phyloP scores from a whole-genome alignment of 2,888 invertebrate genomes.

The Cataglyphis livida region DNA sequence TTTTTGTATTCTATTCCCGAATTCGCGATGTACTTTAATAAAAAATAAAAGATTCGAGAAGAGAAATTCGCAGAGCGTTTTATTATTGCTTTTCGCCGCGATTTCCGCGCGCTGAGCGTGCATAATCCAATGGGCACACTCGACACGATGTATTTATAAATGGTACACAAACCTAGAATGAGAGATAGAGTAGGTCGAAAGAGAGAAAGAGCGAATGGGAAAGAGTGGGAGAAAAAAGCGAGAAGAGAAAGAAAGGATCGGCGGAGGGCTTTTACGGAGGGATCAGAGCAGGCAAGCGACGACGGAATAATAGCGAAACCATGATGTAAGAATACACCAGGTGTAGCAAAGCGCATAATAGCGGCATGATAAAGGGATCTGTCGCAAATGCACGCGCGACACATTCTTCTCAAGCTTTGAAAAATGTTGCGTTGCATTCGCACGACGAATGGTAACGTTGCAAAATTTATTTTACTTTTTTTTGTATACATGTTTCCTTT shows the following conservation, averaged over 20 bases:
- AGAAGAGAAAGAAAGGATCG: constrained; percentile 43
- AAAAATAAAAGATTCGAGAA: background rate
- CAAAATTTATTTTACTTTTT: constrained; percentile 13
- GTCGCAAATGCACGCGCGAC: constrained; percentile 48
- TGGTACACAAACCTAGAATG: constrained; percentile 52
- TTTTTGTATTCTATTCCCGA: background rate
- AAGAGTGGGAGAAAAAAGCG: background rate
- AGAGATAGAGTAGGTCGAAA: constrained; percentile 40
- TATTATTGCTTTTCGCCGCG: background rate
- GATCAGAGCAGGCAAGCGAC: constrained; percentile 62
- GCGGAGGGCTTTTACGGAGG: constrained; percentile 59
- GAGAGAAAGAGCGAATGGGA: constrained; percentile 11
- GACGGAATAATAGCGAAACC: constrained; percentile 59
- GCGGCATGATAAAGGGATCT: constrained; percentile 46
- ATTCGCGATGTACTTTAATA: background rate
- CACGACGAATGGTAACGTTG: constrained; percentile 9
- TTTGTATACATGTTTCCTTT: background rate
- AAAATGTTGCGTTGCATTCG: constrained; percentile 43
- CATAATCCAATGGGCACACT: constrained; percentile 54
- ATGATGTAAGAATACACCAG: constrained; percentile 49
- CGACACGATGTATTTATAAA: constrained; percentile 66
- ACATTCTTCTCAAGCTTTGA: constrained; percentile 42
- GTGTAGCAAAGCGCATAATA: constrained; percentile 49
- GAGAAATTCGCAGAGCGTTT: background rate
- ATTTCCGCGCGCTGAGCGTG: constrained; percentile 20